Conservation (phyloP, 2,797 vertebrate species). For the Labroides dimidiatus region DNA sequence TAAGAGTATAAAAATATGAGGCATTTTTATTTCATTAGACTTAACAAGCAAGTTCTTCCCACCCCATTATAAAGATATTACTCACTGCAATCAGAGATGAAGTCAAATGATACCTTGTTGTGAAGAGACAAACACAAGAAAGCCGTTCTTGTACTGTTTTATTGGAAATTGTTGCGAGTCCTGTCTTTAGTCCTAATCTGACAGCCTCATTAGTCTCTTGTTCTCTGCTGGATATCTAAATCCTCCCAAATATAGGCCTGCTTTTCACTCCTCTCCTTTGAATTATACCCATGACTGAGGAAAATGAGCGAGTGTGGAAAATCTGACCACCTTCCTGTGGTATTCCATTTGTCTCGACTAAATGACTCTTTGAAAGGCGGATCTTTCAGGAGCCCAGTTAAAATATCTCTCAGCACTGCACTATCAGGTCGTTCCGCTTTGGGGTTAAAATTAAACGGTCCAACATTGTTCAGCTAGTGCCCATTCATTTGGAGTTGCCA, state of each 20-base stretch:
- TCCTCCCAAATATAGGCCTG: slow-evolving; percentile 32
- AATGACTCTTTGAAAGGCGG: slow-evolving; percentile 69
- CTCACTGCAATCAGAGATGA: neutral
- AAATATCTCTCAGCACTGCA: slow-evolving; percentile 71
- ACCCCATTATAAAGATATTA: too few species aligned
- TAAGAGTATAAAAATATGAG: too few species aligned
- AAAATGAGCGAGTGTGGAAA: slow-evolving; percentile 68
- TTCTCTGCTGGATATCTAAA: slow-evolving; percentile 39
- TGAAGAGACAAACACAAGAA: neutral
- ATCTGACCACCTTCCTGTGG: slow-evolving; percentile 54
- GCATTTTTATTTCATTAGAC: too few species aligned
- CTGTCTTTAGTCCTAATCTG: slow-evolving; percentile 9
- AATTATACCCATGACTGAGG: slow-evolving; percentile 52
- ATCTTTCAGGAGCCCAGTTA: slow-evolving; percentile 70
- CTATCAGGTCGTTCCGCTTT: slow-evolving; percentile 57
- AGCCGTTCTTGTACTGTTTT: neutral
- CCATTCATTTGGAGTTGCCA: slow-evolving; percentile 70
- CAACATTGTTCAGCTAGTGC: slow-evolving; percentile 62
- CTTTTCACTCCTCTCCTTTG: slow-evolving; percentile 49
- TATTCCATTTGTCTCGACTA: slow-evolving; percentile 66
- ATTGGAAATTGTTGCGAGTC: neutral
- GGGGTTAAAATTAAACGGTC: slow-evolving; percentile 69
- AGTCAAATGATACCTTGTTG: neutral
- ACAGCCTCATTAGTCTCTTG: slow-evolving; percentile 31
- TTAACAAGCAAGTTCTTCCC: too few species aligned